phyloP scores from a whole-genome alignment of 2,797 vertebrate species.

The Lemur catta region DNA sequence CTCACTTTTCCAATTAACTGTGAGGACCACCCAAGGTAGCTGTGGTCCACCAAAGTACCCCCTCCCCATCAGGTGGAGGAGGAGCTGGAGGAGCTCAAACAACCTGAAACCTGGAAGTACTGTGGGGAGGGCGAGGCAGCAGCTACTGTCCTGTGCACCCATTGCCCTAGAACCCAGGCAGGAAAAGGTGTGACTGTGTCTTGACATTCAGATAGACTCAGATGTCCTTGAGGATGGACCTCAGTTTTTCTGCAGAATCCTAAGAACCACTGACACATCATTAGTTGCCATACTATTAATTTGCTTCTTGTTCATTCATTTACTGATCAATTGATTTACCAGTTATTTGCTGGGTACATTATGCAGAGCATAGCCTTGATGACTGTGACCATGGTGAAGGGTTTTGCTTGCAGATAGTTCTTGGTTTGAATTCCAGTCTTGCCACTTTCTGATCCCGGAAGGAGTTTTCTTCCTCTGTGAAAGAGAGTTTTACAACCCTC shows the following conservation, averaged over 20 bases:
- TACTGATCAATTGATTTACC: neutral
- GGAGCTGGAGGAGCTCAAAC: neutral
- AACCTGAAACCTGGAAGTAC: neutral
- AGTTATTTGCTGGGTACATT: neutral
- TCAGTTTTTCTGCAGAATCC: neutral
- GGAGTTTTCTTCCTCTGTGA: slow-evolving; percentile 10
- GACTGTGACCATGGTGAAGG: neutral
- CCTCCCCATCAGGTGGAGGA: neutral
- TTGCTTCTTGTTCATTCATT: neutral
- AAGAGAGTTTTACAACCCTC: neutral
- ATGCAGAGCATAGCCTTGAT: neutral
- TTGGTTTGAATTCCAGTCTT: neutral
- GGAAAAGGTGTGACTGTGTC: neutral
- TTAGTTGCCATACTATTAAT: neutral
- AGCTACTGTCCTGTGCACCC: neutral
- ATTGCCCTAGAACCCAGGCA: neutral
- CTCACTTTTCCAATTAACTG: slow-evolving; percentile 58
- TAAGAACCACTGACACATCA: neutral
- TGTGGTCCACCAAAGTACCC: neutral
- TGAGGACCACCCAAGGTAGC: slow-evolving; percentile 55
- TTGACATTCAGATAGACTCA: neutral
- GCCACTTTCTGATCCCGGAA: neutral
- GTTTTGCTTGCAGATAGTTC: neutral
- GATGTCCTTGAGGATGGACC: neutral
- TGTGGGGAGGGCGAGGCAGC: neutral